Evolutionary conservation across 2,888 invertebrate species (phyloP).

Genomic region (Xestia c-nigrum): DNA sequence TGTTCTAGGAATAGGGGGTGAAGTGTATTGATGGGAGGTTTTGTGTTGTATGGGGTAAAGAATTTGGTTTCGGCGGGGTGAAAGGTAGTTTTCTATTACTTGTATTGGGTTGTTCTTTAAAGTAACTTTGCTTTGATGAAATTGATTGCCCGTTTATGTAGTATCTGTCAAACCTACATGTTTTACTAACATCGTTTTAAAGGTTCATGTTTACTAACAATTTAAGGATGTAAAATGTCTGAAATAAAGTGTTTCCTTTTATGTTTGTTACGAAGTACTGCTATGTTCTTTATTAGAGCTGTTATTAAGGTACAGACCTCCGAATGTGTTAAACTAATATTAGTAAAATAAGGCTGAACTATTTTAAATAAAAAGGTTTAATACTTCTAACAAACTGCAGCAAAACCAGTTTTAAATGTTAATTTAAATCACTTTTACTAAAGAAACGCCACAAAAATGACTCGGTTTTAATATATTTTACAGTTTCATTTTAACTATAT

Average conservation of each 20-base stretch:
- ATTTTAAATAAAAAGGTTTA: too few species aligned
- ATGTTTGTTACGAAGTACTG: too few species aligned
- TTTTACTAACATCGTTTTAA: too few species aligned
- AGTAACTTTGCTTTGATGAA: background rate
- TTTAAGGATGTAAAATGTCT: too few species aligned
- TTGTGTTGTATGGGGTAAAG: background rate
- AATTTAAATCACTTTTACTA: background rate
- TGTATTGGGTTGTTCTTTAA: background rate
- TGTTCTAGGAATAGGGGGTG: constrained; percentile 64
- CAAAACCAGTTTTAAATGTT: background rate
- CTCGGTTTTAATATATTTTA: background rate
- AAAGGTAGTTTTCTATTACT: background rate
- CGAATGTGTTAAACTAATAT: background rate
- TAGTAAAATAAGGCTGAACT: too few species aligned
- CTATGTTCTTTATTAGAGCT: background rate
- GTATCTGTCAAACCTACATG: too few species aligned
- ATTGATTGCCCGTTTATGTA: too few species aligned
- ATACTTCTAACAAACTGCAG: background rate
- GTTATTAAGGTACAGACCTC: background rate
- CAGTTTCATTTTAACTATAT: background rate
- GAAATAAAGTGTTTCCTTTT: too few species aligned
- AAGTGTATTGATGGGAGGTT: constrained; percentile 22
- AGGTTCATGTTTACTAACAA: too few species aligned
- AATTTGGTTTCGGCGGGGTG: background rate
- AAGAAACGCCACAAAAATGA: background rate